Evolutionary conservation across 2,113 vertebrate species (phyloP), one percentile per base, ranked within the genome.

Genomic region (Aptenodytes forsteri): DNA sequence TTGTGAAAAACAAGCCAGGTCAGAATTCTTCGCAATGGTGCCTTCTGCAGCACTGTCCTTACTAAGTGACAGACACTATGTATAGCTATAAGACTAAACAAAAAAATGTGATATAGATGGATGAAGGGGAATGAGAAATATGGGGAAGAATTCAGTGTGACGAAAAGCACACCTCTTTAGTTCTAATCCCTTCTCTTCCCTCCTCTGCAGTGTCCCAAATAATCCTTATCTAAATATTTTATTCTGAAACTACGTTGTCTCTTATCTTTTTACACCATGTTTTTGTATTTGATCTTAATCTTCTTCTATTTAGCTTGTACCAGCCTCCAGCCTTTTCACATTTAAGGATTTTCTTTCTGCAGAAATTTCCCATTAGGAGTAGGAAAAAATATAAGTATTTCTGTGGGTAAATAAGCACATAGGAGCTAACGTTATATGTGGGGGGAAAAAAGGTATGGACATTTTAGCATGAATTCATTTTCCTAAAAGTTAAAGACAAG

Each of bases 281-380:
- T 17, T 92, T 90, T 83, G 77, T 86, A 23, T 93, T 86, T 87
- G 91, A 92, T 95, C 75, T 77, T 86, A 70, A 93, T 90, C 96
- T 78, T 47, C 70, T 73, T 73, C 85, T 88, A 1, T 91, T 94
- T 88, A 50, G 59, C 42, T 92, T 16, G 58, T 44, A 38, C 44
- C 50, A 92, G 85, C 80, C 79, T 58, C 79, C 89, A 83, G 88
- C 79, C 64, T 92, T 92, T 59, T 78, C 71, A 81, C 46, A 42
- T 86, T 83, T 54, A 83, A 80, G 66, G 64, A 86, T 92, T 88
- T 93, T 61, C 62, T 62, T 70, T 83, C 75, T 90, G 62, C 62
- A 90, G 58, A 71, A 65, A 54, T 80, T 72, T 70, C 58, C 30
- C 49, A 38, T 80, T 70, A 90, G 42, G 13, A 65, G 64, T 3